Evolutionary conservation across 2,113 vertebrate species (phyloP).

Genomic region (Clarias macrocephalus): DNA sequence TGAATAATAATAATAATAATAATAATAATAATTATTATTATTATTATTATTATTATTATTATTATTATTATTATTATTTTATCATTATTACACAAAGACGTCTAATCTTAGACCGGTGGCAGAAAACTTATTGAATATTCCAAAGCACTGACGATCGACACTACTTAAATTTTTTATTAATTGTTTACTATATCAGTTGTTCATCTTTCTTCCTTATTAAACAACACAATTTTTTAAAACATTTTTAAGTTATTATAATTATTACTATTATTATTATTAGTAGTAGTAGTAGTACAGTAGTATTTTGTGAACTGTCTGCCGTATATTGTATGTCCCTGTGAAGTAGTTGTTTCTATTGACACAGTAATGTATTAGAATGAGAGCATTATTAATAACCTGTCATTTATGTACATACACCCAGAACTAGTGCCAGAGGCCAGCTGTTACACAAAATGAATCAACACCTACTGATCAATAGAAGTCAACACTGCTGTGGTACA

Average conservation of each 20-base stretch:
- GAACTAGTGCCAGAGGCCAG: not conserved
- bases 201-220: not conserved
- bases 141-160: not conserved
- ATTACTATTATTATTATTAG: not conserved
- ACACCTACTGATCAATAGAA: not conserved
- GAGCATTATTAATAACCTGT: not conserved
- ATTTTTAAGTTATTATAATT: not conserved
- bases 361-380: not conserved
- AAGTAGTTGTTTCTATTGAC: slow-evolving; percentile 2
- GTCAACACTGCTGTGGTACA: not conserved
- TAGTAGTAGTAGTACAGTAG: not conserved
- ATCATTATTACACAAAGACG: no score
- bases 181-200: not conserved
- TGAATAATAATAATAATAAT: no score
- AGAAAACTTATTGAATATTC: not conserved
- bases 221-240: not conserved
- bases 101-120: not conserved
- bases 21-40: no score
- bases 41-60: no score
- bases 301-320: not conserved
- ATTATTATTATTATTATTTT: no score
- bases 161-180: not conserved
- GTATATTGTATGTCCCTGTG: not conserved
- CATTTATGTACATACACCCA: not conserved
- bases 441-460: slow-evolving; percentile 2